phyloP scores from a whole-genome alignment of 2,888 invertebrate species.

The Linnaemya tessellans region DNA sequence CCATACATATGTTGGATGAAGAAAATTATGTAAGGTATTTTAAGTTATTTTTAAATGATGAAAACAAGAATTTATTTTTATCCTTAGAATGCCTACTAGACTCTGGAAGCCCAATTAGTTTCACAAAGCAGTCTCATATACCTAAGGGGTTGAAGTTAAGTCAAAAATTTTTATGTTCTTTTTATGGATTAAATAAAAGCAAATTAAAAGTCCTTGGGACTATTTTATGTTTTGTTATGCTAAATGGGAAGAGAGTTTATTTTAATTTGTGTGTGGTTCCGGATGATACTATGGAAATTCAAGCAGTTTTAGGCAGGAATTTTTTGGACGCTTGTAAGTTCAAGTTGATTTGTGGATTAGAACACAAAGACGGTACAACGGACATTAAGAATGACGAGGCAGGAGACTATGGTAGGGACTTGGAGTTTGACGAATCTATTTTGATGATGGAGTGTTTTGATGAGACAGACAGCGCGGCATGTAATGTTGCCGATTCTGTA shows the following conservation, averaged over 20 bases:
- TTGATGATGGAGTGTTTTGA: not conserved
- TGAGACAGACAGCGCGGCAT: too few relatives aligned
- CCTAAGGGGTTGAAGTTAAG: not conserved
- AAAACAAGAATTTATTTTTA: not conserved
- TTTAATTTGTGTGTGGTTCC: slow-evolving; percentile 7
- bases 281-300: slow-evolving; percentile 3
- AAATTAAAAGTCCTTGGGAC: not conserved
- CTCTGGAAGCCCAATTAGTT: slow-evolving; percentile 25
- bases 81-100: slow-evolving; percentile 16
- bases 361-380: too few relatives aligned
- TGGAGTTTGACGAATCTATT: not conserved
- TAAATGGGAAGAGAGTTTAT: not conserved
- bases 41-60: not conserved
- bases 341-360: slow-evolving; percentile 8
- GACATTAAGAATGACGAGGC: not conserved
- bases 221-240: not conserved
- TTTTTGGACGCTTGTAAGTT: not conserved
- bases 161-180: not conserved
- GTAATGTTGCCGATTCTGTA: not conserved
- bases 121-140: not conserved
- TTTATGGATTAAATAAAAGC: slow-evolving; percentile 17
- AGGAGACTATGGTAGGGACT: not conserved
- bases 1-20: not conserved
- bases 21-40: slow-evolving; percentile 40
- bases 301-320: slow-evolving; percentile 12